Evolutionary conservation across 1,140 invertebrate genomes (phyloP), one percentile per base, ranked within the genome.

Genomic region (Drosophila jambulina): DNA sequence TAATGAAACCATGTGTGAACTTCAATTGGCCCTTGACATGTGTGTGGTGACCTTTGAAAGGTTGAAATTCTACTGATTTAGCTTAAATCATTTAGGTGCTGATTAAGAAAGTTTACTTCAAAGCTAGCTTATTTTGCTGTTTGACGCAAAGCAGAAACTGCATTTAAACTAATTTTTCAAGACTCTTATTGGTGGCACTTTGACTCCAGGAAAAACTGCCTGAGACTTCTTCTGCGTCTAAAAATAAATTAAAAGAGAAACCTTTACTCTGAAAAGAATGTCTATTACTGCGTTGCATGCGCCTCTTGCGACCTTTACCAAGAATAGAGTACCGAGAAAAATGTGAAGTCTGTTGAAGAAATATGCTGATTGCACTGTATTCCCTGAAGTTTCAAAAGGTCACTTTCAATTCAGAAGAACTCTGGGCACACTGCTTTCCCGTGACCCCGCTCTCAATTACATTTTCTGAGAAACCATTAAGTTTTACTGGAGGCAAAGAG

Each of bases 1-100:
- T 75, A 62, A 74, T 70, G 38, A 68, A 70, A 70, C 23, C 32
- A 38, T 68, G 36, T 43, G 38, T 21, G 45, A 34, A 68, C 38
- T 70, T 70, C 48, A 68, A 68, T 70, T 70, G 62, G 36, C 67
- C n/a, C 34, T 67, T 69, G 25, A 69, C 45, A 51, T 67, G 65
- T 38, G 36, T 51, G 46, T 12, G 27, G 29, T 25, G 62, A 68
- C 38, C 62, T 67, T 53, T 34, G 8, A 34, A 36, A 38, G 23
- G 27, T 43, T 36, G 0, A 25, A 67, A 38, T 15, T 51, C 15
- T 65, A 43, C 17, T 42, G 27, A 15, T 61, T 67, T 46, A 15
- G n/a, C 17, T n/a, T 27, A 49, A 12, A 0, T 12, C 4, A 4
- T 29, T 59, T 27, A 21, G 17, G 32, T 15, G 7, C 10, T 27